phyloP scores from a whole-genome alignment of 2,888 invertebrate genomes.

The Copidosoma aretas region DNA sequence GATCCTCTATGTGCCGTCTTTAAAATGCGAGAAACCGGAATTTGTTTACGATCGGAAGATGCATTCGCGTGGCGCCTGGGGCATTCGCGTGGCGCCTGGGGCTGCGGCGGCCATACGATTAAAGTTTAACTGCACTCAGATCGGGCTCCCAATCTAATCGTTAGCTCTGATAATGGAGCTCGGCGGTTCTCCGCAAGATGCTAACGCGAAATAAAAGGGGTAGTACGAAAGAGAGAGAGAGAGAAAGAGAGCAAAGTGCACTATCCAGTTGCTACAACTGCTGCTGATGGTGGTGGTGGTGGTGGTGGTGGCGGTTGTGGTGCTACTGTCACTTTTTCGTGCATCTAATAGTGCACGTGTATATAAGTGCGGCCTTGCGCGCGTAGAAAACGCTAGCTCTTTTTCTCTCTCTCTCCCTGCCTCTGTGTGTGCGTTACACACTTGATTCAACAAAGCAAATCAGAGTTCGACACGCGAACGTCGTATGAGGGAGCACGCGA shows the following conservation, averaged over 20 bases:
- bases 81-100: slow-evolving; percentile 26
- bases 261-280: slow-evolving; percentile 49
- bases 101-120: slow-evolving; percentile 30
- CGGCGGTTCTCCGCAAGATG: neutral
- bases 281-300: slow-evolving; percentile 10
- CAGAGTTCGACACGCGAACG: slow-evolving; percentile 62
- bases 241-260: slow-evolving; percentile 46
- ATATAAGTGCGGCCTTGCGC: neutral
- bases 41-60: slow-evolving; percentile 36
- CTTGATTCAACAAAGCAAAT: slow-evolving; percentile 62
- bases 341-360: slow-evolving; percentile 40
- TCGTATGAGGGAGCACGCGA: slow-evolving; percentile 60
- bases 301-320: slow-evolving; percentile 17
- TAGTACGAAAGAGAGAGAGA: neutral
- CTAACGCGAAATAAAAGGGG: slow-evolving; percentile 12
- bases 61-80: slow-evolving; percentile 30
- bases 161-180: slow-evolving; percentile 47
- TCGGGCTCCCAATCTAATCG: slow-evolving; percentile 41
- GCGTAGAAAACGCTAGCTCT: neutral
- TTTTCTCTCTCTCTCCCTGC: too few species aligned
- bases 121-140: slow-evolving; percentile 45
- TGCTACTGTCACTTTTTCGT: slow-evolving; percentile 18
- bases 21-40: neutral
- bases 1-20: too few species aligned
- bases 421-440: slow-evolving; percentile 46